Evolutionary conservation across 2,113 vertebrate genomes (phyloP).

Genomic region (Smithornis capensis): DNA sequence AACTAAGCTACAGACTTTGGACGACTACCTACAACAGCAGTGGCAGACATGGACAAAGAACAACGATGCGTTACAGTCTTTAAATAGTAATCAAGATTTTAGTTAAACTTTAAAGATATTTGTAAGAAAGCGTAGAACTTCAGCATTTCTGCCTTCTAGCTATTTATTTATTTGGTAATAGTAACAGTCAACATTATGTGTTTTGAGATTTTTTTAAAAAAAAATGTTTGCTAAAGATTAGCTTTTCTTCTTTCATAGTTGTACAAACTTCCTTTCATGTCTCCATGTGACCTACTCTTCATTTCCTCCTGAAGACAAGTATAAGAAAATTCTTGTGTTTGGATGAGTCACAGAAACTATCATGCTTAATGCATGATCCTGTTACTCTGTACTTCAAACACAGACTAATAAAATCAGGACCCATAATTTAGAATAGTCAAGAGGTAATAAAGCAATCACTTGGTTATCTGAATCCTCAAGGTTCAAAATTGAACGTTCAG

Average conservation of each 20-base stretch:
- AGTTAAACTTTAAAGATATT: constrained; percentile 38
- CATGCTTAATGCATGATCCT: not conserved
- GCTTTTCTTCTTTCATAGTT: not conserved
- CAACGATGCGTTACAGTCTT: not conserved
- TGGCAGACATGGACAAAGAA: not conserved
- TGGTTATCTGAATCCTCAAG: not conserved
- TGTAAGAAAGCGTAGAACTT: not conserved
- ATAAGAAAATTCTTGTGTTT: not conserved
- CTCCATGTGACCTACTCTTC: not conserved
- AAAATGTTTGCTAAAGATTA: not conserved
- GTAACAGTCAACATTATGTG: not conserved
- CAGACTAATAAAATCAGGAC: not conserved
- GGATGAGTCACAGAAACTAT: constrained; percentile 14
- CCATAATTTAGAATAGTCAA: not conserved
- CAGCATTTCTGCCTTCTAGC: not conserved
- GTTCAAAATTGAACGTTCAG: not conserved
- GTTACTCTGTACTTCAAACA: not conserved
- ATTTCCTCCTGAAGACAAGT: not conserved
- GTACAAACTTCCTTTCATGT: not conserved
- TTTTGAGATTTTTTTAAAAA: not conserved
- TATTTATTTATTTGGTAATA: constrained; percentile 5
- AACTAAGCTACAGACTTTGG: constrained; percentile 17
- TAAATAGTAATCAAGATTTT: not conserved
- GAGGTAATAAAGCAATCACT: not conserved
- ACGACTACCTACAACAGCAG: not conserved